A percentile compares a stretch with the other conserved stretches of the same genome.
These are phyloP conservation scores for Mustela lutreola DNA, from an alignment of 2,113 vertebrate species.

Conservation along the genomic window DNA sequence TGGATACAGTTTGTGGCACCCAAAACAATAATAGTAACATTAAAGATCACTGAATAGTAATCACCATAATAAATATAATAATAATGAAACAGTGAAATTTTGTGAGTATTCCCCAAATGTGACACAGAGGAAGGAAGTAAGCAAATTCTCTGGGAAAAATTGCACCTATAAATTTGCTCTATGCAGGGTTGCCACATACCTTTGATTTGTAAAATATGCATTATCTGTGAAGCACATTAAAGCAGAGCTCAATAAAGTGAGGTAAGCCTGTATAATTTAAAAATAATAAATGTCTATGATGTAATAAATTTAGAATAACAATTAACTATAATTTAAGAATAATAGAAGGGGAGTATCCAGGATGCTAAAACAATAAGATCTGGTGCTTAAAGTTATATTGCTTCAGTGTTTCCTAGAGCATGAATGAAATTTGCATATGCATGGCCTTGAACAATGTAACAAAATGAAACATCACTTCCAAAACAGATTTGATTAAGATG, in stretches of 20 bases:
- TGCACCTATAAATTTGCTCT: neutral
- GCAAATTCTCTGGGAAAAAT: neutral
- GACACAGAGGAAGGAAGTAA: neutral
- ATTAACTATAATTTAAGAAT: neutral
- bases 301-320: slow-evolving; percentile 12
- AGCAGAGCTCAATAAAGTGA: neutral
- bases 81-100: neutral
- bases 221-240: neutral
- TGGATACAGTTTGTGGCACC: neutral
- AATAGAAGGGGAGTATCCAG: neutral
- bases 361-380: neutral
- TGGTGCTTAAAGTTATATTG: neutral
- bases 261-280: neutral
- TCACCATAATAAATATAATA: neutral
- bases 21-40: neutral
- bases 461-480: neutral
- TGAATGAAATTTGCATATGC: neutral
- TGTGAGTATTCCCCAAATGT: neutral
- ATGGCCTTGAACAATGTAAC: neutral
- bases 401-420: neutral
- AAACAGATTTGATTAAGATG: neutral
- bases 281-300: neutral
- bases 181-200: neutral
- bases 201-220: neutral
- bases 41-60: neutral